Evolutionary conservation across 35 echinoderm and acorn worm genomes (phyloP).

Genomic region (Anneissia japonica): DNA sequence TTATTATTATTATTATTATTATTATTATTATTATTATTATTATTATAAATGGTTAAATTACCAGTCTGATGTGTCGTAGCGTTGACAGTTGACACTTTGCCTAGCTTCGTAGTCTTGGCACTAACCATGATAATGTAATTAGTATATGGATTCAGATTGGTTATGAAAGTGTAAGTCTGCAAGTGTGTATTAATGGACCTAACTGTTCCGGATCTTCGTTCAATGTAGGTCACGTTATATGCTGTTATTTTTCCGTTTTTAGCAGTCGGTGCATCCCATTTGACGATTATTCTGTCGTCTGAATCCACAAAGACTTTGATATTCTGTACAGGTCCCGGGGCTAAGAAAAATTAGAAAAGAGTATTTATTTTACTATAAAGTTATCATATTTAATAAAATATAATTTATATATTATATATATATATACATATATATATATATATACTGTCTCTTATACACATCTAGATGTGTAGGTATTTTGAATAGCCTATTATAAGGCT

Average conservation of each 20-base stretch:
- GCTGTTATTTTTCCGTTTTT: neutral
- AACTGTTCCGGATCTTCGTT: neutral
- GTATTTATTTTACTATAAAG: too few species aligned
- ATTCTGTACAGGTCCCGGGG: neutral
- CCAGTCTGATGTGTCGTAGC: neutral
- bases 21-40: conserved; percentile 5
- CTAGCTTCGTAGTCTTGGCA: neutral
- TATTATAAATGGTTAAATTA: too few species aligned
- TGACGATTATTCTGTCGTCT: neutral
- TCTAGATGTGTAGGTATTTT: too few species aligned
- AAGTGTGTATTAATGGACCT: neutral
- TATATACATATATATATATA: too few species aligned
- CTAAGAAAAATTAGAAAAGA: too few species aligned
- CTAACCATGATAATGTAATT: neutral
- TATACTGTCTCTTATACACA: too few species aligned
- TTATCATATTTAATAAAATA: too few species aligned
- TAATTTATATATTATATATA: too few species aligned
- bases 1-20: conserved; percentile 5
- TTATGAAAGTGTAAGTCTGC: too few species aligned
- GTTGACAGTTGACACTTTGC: neutral
- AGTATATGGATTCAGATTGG: neutral
- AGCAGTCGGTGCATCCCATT: neutral
- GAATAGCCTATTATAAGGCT: too few species aligned
- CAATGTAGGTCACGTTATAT: neutral
- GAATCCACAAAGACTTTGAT: neutral